Evolutionary conservation across 2,797 vertebrate genomes (phyloP).

Genomic region (Phoxinus dragarum): DNA sequence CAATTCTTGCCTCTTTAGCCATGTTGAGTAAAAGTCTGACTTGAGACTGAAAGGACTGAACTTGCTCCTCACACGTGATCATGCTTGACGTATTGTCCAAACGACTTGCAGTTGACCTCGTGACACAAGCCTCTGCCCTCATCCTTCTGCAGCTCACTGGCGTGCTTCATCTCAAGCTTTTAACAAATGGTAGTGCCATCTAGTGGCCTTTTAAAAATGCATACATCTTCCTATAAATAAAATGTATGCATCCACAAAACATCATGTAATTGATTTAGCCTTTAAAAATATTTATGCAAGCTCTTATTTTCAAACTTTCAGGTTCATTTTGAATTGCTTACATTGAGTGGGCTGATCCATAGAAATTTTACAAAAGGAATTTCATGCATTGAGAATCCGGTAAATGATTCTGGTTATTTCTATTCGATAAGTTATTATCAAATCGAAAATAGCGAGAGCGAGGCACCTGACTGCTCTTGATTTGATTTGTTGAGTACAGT

Average conservation of each 20-base stretch:
- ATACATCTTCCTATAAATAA: neutral
- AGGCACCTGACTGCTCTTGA: neutral
- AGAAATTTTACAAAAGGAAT: neutral
- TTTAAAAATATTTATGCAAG: neutral
- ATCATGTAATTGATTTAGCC: neutral
- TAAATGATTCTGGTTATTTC: neutral
- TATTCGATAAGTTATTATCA: neutral
- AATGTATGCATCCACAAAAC: neutral
- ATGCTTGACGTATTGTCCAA: neutral
- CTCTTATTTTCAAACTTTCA: neutral
- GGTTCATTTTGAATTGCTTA: neutral
- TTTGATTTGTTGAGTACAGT: neutral
- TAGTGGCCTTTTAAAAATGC: neutral
- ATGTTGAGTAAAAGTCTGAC: neutral
- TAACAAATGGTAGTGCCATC: constrained; percentile 4
- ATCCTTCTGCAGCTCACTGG: neutral
- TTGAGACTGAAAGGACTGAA: neutral
- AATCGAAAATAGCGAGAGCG: neutral
- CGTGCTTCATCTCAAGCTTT: constrained; percentile 15
- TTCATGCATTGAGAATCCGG: neutral
- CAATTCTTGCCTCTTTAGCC: neutral
- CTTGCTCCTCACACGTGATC: neutral
- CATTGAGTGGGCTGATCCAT: neutral
- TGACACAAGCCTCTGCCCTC: neutral
- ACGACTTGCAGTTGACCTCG: constrained; percentile 32